phyloP scores from a whole-genome alignment of 2,797 vertebrate genomes.

The Cercopithecus mitis region DNA sequence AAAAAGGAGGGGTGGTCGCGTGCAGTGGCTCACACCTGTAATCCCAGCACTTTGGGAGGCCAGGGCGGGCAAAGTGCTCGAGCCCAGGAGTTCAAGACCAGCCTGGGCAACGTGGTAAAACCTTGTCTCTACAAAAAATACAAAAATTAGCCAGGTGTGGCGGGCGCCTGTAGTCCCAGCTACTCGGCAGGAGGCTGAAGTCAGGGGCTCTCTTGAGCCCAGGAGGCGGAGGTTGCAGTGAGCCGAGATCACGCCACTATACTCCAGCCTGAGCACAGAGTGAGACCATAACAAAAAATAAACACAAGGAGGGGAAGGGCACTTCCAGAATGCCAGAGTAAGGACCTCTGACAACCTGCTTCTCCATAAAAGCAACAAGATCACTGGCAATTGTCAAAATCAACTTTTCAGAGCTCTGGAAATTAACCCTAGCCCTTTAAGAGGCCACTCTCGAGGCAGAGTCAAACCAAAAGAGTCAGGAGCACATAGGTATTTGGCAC shows the following conservation, averaged over 20 bases:
- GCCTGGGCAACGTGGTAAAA: not conserved
- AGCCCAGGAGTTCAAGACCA: not conserved
- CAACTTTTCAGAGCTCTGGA: not conserved
- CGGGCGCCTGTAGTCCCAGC: not conserved
- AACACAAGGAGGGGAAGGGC: not conserved
- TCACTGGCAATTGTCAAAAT: not conserved
- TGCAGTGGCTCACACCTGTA: not conserved
- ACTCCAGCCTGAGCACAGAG: not conserved
- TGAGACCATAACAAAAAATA: not conserved
- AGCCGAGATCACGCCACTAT: not conserved
- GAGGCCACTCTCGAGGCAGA: not conserved
- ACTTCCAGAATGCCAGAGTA: not conserved
- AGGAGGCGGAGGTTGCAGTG: not conserved
- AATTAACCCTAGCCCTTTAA: not conserved
- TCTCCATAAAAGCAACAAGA: not conserved
- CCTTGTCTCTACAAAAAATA: not conserved
- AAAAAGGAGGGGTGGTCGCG: too few relatives aligned
- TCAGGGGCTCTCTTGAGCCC: not conserved
- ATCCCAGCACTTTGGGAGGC: not conserved
- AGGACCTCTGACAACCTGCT: not conserved
- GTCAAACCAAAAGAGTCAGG: not conserved
- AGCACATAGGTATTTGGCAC: not conserved
- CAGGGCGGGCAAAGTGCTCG: not conserved
- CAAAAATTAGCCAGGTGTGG: not conserved
- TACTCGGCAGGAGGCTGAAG: not conserved